These are phyloP conservation scores for Nomada goodeniana DNA, from an alignment of 2,888 invertebrate species.

Conservation along the genomic window DNA sequence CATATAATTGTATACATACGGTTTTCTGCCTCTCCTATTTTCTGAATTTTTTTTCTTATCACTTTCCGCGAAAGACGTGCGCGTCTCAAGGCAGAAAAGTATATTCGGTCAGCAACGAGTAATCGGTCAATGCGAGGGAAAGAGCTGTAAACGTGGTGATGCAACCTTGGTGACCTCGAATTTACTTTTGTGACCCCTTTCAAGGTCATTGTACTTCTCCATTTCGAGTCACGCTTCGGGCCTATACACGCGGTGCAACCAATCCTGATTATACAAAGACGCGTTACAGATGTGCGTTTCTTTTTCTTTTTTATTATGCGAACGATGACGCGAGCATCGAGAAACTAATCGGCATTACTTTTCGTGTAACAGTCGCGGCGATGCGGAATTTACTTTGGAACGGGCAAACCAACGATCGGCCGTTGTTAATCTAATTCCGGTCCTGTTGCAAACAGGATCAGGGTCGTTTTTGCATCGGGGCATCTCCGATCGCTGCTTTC, in stretches of 20 bases:
- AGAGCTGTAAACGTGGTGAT: constrained; percentile 1
- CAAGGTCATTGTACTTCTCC: constrained; percentile 12
- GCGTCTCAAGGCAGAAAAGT: too few relatives aligned
- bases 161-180: constrained; percentile 31
- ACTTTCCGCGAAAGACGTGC: too few relatives aligned
- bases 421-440: constrained; percentile 38
- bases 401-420: background rate
- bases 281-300: too few relatives aligned
- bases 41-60: background rate
- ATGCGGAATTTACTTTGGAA: background rate
- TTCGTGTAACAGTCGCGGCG: background rate
- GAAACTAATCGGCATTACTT: background rate
- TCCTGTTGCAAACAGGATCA: constrained; percentile 4
- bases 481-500: constrained; percentile 49
- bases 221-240: background rate
- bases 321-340: too few relatives aligned
- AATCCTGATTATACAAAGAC: too few relatives aligned
- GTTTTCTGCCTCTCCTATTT: background rate
- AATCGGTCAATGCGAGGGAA: constrained; percentile 3
- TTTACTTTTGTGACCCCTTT: constrained; percentile 19
- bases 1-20: background rate
- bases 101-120: too few relatives aligned
- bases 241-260: too few relatives aligned
- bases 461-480: constrained; percentile 44
- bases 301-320: too few relatives aligned